These are phyloP conservation scores for Colossoma macropomum DNA, from an alignment of 2,113 vertebrate species.

Conservation along the genomic window DNA sequence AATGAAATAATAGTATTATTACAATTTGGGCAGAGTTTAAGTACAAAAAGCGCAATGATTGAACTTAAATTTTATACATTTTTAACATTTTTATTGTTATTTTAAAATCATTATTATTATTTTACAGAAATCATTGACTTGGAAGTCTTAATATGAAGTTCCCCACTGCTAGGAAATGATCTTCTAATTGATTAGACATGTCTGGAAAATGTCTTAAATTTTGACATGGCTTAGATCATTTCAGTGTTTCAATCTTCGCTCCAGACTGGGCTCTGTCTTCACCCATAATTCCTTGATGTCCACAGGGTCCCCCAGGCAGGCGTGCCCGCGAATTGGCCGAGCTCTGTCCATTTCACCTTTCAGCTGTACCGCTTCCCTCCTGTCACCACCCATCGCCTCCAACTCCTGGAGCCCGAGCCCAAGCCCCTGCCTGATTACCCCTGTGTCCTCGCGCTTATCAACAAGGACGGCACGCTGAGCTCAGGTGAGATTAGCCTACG, in stretches of 20 bases:
- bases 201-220: background rate
- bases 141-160: too few relatives aligned
- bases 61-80: too few relatives aligned
- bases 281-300: slow-evolving; percentile 3
- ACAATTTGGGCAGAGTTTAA: too few relatives aligned
- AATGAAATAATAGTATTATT: too few relatives aligned
- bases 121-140: too few relatives aligned
- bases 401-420: slow-evolving; percentile 71
- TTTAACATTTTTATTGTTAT: too few relatives aligned
- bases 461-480: slow-evolving; percentile 72
- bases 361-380: slow-evolving; percentile 94
- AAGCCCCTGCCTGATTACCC: slow-evolving; percentile 43
- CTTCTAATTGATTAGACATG: background rate
- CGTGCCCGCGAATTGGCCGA: slow-evolving; percentile 71
- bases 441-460: slow-evolving; percentile 76
- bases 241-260: background rate
- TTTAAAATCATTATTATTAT: too few relatives aligned
- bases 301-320: slow-evolving; percentile 71
- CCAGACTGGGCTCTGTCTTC: background rate
- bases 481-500: slow-evolving; percentile 72
- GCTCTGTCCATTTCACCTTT: slow-evolving; percentile 89
- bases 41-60: too few relatives aligned
- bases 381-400: slow-evolving; percentile 81
- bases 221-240: background rate
- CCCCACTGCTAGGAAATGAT: background rate